Percentiles rank a stretch among this genome's conserved stretches.
phyloP scores from a whole-genome alignment of 2,113 vertebrate species.

The Pelmatolapia mariae region DNA sequence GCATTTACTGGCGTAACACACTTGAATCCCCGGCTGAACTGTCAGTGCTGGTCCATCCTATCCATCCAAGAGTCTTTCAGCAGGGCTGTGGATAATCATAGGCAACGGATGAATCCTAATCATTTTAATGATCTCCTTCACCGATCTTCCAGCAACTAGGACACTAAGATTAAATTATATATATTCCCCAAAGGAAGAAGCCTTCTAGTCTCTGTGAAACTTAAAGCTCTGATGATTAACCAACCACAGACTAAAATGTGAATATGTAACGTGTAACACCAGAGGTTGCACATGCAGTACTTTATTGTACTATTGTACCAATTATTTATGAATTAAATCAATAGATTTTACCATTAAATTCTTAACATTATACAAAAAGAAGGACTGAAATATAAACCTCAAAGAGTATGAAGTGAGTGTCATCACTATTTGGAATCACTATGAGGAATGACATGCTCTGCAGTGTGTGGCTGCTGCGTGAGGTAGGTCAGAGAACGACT shows the following conservation, averaged over 20 bases:
- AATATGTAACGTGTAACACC: neutral
- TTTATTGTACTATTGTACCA: neutral
- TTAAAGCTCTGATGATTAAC: neutral
- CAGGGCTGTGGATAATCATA: neutral
- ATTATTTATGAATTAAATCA: neutral
- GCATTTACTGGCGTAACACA: neutral
- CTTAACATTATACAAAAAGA: neutral
- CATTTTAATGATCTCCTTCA: neutral
- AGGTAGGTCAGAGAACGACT: constrained; percentile 9
- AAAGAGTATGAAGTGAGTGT: neutral
- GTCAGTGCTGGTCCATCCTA: neutral
- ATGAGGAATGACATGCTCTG: neutral
- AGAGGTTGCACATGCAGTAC: rapidly evolving
- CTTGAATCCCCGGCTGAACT: neutral
- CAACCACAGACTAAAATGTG: neutral
- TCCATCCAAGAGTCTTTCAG: neutral
- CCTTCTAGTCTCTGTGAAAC: neutral
- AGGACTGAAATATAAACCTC: neutral
- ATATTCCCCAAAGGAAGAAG: neutral
- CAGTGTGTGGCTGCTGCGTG: neutral
- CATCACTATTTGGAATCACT: neutral
- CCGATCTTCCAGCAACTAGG: neutral
- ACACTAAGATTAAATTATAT: neutral
- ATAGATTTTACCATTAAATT: neutral
- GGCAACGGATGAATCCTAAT: neutral